Evolutionary conservation across 2,888 invertebrate genomes (phyloP).

Genomic region (Antitype chi): DNA sequence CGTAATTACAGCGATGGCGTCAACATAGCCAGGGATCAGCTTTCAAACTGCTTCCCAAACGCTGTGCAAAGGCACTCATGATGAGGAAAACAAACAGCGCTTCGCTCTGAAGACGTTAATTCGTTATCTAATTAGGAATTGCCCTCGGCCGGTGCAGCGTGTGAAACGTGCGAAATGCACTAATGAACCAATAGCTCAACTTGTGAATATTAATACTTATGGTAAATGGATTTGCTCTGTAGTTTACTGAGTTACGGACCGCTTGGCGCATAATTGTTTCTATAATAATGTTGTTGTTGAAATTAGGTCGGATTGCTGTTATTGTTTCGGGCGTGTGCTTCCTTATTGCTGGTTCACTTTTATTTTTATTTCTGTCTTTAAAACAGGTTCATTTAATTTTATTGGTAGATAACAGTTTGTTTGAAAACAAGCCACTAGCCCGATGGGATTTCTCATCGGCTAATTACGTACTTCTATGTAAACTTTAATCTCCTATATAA

Average conservation of each 20-base stretch:
- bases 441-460: not conserved
- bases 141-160: slow-evolving; percentile 66
- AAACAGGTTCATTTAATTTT: not conserved
- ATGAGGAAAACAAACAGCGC: slow-evolving; percentile 81
- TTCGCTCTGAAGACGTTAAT: slow-evolving; percentile 85
- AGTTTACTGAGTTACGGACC: slow-evolving; percentile 4
- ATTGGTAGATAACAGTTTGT: not conserved
- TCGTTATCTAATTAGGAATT: slow-evolving; percentile 86
- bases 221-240: slow-evolving; percentile 46
- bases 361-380: not conserved
- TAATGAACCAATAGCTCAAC: slow-evolving; percentile 75
- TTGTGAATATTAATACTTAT: slow-evolving; percentile 64
- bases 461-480: not conserved
- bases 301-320: slow-evolving; percentile 23
- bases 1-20: slow-evolving; percentile 72
- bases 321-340: not conserved
- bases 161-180: slow-evolving; percentile 69
- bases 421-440: not conserved
- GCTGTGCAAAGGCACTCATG: slow-evolving; percentile 75
- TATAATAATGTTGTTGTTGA: slow-evolving; percentile 26
- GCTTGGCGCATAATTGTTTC: slow-evolving; percentile 41
- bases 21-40: slow-evolving; percentile 74
- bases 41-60: slow-evolving; percentile 79
- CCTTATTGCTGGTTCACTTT: not conserved
- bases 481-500: not conserved